These are phyloP conservation scores for Bungarus multicinctus DNA, from an alignment of 2,113 vertebrate species.

Conservation along the genomic window DNA sequence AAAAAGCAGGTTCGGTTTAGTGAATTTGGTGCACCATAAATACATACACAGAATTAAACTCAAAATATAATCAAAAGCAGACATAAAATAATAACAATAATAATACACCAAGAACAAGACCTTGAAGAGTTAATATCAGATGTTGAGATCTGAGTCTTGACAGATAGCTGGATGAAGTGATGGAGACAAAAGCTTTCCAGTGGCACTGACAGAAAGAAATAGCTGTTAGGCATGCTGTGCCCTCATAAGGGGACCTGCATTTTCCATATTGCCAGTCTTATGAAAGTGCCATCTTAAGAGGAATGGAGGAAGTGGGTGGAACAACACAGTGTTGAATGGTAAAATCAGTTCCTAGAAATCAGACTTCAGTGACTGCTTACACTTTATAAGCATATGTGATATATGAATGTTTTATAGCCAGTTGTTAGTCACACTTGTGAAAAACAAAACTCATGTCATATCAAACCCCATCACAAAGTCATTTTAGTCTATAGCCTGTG, in stretches of 20 bases:
- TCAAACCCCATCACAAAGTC: not conserved
- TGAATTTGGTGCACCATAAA: constrained; percentile 3
- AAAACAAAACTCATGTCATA: constrained; percentile 1
- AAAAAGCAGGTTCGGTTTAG: constrained; percentile 27
- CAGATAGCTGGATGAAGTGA: constrained; percentile 17
- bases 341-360: constrained; percentile 49
- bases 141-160: constrained; percentile 29
- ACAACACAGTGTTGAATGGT: constrained; percentile 11
- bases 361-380: constrained; percentile 47
- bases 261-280: constrained; percentile 46
- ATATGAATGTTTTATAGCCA: constrained; percentile 33
- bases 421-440: constrained; percentile 19
- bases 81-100: not conserved
- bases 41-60: constrained; percentile 12
- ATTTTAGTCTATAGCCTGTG: constrained; percentile 11
- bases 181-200: constrained; percentile 24
- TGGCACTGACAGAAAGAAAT: constrained; percentile 30
- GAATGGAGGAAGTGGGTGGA: constrained; percentile 30
- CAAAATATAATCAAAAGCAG: constrained; percentile 38
- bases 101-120: constrained; percentile 8
- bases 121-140: constrained; percentile 41
- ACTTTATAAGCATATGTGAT: constrained; percentile 40
- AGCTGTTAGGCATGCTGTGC: constrained; percentile 42
- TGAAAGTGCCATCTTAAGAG: constrained; percentile 31
- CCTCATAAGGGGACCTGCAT: constrained; percentile 26